phyloP scores from a whole-genome alignment of 2,888 invertebrate species.

The Cyrtodaria siliqua region DNA sequence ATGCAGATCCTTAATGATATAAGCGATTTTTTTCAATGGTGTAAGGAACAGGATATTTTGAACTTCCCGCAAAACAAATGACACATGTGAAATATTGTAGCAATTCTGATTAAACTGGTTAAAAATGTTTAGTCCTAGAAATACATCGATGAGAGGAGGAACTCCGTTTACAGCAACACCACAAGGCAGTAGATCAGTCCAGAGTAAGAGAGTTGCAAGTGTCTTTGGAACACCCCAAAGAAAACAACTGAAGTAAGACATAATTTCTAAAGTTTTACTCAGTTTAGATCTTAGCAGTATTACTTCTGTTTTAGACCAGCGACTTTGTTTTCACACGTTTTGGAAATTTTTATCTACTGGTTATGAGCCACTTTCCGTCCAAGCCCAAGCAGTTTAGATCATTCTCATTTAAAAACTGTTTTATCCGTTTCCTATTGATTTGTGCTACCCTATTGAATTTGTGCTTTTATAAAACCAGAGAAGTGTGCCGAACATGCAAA shows the following conservation, averaged over 20 bases:
- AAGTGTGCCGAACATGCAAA: too few species aligned
- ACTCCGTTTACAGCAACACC: slow-evolving; percentile 72
- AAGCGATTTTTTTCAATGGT: not conserved
- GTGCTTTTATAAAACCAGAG: too few species aligned
- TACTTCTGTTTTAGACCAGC: too few species aligned
- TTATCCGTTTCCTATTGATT: too few species aligned
- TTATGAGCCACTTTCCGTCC: too few species aligned
- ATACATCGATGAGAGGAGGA: slow-evolving; percentile 52
- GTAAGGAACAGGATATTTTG: not conserved
- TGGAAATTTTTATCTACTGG: too few species aligned
- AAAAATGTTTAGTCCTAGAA: slow-evolving; percentile 70
- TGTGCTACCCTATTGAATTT: too few species aligned
- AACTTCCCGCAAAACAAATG: slow-evolving; percentile 5
- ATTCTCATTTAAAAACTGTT: too few species aligned
- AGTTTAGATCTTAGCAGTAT: too few species aligned
- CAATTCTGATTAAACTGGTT: not conserved
- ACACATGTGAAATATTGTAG: not conserved
- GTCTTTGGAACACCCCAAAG: slow-evolving; percentile 67
- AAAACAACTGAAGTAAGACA: slow-evolving; percentile 59
- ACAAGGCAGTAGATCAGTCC: slow-evolving; percentile 59
- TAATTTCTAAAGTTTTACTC: too few species aligned
- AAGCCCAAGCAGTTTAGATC: too few species aligned
- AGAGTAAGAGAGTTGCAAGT: slow-evolving; percentile 67
- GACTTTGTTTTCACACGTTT: too few species aligned
- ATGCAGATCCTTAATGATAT: not conserved